Evolutionary conservation across 2,113 vertebrate species (phyloP), one percentile per base, ranked within the genome.

Genomic region (Leptodactylus fuscus): DNA sequence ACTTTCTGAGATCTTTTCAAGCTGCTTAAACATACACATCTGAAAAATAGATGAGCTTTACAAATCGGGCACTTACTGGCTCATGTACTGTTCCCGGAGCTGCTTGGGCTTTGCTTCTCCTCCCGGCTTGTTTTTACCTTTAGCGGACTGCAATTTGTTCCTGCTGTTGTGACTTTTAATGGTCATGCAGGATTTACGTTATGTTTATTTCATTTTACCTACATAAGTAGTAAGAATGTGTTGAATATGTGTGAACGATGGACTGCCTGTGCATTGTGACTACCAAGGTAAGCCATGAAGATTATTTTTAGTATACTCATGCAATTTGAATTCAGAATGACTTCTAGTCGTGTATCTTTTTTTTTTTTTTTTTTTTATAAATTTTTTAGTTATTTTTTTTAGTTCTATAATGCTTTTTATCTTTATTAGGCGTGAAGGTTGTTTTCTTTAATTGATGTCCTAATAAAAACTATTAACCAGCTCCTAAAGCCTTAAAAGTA

Each of bases 181-280:
- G 41, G 73, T 65, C 55, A 76, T 84, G 71, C 71, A 41, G 13
- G 9, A 48, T 77, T 49, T 46, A 16, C 18, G 24, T 24, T 38
- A 13, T 55, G 29, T 41, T 38, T 4, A 2, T 46, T 73, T 74
- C 8, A 12, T 41, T 65, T 69, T 38, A 38, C 10, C 60, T 67
- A 38, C 27, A 7, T 53, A 51, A 58, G 29, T 87, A 92, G 90
- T 69, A 36, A 76, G 18, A 67, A 24, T 51, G 27, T 24, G 27
- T 22, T 79, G 32, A 70, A 22, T 58, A 84, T 94, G 92, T 92
- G 91, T 90, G 88, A 92, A 91, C 87, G 69, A 97, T 98, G 97
- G 96, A 97, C 92, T 97, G 96, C 93, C 95, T 97, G 88, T 97
- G 96, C 91, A 97, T 97, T 90, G 95, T 97, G 91, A 97, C 95